phyloP scores from a whole-genome alignment of 2,113 vertebrate species.

The Gallinago paraguaiae region DNA sequence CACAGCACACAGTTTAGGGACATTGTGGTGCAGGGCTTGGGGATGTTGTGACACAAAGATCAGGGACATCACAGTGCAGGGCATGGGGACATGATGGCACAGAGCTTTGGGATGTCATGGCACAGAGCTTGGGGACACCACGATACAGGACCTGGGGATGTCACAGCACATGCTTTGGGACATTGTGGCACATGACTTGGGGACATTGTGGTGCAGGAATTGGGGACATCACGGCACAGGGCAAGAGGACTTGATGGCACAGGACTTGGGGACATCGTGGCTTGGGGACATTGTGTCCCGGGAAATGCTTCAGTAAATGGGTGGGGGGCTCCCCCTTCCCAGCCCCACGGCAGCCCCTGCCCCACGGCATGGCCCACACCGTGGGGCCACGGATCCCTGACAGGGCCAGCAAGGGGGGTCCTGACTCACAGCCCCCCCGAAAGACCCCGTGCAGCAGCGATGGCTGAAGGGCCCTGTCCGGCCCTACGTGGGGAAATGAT shows the following conservation, averaged over 20 bases:
- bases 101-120: accelerated
- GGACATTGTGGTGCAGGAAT: accelerated
- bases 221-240: accelerated
- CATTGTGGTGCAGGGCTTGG: accelerated
- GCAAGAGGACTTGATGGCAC: accelerated
- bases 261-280: accelerated
- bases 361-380: accelerated
- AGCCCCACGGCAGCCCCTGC: accelerated
- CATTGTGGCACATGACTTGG: accelerated
- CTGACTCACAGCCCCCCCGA: background rate
- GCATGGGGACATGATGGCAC: too few species aligned
- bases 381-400: background rate
- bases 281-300: accelerated
- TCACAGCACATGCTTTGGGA: background rate
- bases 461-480: constrained; percentile 21
- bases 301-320: background rate
- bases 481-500: constrained; percentile 63
- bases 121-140: background rate
- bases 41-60: accelerated
- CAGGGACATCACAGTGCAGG: accelerated
- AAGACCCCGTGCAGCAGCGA: background rate
- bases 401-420: background rate
- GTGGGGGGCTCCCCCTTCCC: background rate
- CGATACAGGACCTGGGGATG: background rate
- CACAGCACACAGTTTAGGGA: accelerated